A percentile compares a stretch with the other conserved stretches of the same genome.
These are phyloP conservation scores for Moxostoma hubbsi DNA, from an alignment of 2,797 vertebrate species.

Conservation along the genomic window DNA sequence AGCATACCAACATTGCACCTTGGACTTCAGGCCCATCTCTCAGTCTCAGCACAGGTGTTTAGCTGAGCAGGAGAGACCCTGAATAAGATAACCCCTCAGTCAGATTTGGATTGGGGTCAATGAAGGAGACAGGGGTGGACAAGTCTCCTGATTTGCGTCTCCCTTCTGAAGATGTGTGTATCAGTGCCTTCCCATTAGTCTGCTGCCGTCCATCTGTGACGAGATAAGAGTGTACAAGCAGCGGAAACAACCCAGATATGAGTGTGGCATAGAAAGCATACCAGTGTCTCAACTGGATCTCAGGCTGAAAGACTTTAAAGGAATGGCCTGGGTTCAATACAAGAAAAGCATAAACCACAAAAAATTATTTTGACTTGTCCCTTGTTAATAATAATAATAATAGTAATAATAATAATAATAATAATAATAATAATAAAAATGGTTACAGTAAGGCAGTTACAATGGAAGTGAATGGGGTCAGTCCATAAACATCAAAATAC, in stretches of 20 bases:
- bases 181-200: background rate
- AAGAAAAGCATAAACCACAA: too few species aligned
- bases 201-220: background rate
- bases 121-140: constrained; percentile 1
- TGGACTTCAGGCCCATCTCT: background rate
- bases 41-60: background rate
- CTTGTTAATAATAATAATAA: too few species aligned
- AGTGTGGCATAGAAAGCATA: background rate
- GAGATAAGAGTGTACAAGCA: background rate
- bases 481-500: too few species aligned
- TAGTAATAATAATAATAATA: too few species aligned
- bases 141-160: constrained; percentile 22
- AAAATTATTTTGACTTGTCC: too few species aligned
- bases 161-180: background rate
- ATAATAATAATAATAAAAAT: too few species aligned
- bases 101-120: constrained; percentile 28
- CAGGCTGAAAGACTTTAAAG: background rate
- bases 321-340: too few species aligned
- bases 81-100: constrained; percentile 36
- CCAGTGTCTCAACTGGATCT: background rate
- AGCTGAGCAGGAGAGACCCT: background rate
- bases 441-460: too few species aligned
- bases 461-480: too few species aligned
- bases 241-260: background rate
- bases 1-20: background rate